Evolutionary conservation across 2,888 invertebrate genomes (phyloP).

Genomic region (Pandemis heparana): DNA sequence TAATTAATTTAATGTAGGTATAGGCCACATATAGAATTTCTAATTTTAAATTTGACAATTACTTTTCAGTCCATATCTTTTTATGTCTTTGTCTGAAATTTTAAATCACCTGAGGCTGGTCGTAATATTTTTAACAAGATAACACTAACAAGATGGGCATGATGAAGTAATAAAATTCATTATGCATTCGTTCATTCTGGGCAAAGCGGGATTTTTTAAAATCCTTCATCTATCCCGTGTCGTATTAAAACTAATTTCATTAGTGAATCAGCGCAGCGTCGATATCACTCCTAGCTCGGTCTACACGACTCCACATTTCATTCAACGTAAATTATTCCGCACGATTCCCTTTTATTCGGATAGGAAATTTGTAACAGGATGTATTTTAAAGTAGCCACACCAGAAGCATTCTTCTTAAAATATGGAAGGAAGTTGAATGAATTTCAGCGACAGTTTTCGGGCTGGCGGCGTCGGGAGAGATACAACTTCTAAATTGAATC

Average conservation of each 20-base stretch:
- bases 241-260: constrained; percentile 18
- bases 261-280: background rate
- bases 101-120: background rate
- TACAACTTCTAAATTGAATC: constrained; percentile 83
- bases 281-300: constrained; percentile 4
- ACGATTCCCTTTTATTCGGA: constrained; percentile 34
- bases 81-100: background rate
- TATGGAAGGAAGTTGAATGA: constrained; percentile 76
- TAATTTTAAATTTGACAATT: constrained; percentile 9
- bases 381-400: constrained; percentile 56
- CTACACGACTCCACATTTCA: constrained; percentile 4
- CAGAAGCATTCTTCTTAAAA: constrained; percentile 64
- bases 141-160: background rate
- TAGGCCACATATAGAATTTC: background rate
- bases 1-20: background rate
- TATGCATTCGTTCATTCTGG: background rate
- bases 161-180: background rate
- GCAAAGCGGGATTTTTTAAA: background rate
- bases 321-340: constrained; percentile 15
- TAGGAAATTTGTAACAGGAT: constrained; percentile 51
- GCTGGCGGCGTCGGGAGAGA: constrained; percentile 62
- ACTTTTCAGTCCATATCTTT: background rate
- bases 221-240: background rate
- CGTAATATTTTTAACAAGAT: background rate
- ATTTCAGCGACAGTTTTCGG: constrained; percentile 75